phyloP scores from a whole-genome alignment of 2,797 vertebrate genomes.

The Paguma larvata region DNA sequence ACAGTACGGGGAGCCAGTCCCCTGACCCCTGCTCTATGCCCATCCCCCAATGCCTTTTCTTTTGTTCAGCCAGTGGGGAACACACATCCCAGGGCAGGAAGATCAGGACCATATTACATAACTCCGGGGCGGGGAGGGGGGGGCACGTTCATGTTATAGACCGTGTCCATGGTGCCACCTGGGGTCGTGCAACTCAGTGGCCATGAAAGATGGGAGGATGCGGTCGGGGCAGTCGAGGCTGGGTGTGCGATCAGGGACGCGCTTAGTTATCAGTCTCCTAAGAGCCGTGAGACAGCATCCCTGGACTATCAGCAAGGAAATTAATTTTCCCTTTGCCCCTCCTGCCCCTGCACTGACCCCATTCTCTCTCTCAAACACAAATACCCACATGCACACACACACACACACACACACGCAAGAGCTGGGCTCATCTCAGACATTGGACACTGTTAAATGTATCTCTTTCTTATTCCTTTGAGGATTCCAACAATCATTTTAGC shows the following conservation, averaged over 20 bases:
- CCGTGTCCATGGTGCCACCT: background rate
- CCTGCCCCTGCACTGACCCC: background rate
- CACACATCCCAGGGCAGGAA: constrained; percentile 4
- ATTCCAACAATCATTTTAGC: constrained; percentile 54
- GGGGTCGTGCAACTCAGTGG: background rate
- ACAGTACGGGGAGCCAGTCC: background rate
- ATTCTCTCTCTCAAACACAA: background rate
- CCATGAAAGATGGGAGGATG: background rate
- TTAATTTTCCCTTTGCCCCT: background rate
- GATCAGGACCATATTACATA: background rate
- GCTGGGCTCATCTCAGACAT: background rate
- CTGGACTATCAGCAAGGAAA: background rate
- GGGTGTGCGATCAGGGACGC: background rate
- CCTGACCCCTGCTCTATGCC: background rate
- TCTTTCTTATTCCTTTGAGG: constrained; percentile 65
- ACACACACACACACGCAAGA: background rate
- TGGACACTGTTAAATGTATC: constrained; percentile 44
- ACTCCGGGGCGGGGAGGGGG: background rate
- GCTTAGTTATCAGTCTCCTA: constrained; percentile 4
- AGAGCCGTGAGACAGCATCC: constrained; percentile 33
- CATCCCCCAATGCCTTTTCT: background rate
- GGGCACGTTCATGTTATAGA: background rate
- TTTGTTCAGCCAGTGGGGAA: background rate
- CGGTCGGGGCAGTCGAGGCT: background rate
- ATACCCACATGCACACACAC: background rate